Evolutionary conservation across 2,113 vertebrate species (phyloP), one percentile per base, ranked within the genome.

Genomic region (Octodon degus): DNA sequence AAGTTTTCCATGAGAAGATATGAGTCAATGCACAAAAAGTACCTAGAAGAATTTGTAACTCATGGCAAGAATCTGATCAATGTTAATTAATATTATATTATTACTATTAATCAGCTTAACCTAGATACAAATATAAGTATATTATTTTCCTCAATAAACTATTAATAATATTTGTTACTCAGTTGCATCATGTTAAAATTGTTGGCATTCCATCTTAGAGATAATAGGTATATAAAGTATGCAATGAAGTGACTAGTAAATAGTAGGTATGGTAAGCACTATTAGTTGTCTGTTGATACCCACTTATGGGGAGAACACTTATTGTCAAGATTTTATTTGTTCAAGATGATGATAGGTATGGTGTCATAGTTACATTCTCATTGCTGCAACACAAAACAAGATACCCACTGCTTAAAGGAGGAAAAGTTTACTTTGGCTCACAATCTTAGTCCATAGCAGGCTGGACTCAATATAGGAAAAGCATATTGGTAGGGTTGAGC

Each of bases 71-170:
- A 89, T 74, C 85, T 68, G 83, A 68, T 4, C 60, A 74, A 58
- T 43, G n/a, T 68, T 89, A 58, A 86, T 68, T 86, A 55, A 17
- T 88, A 55, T 67, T 53, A 60, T 20, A 32, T 60, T 76, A 62
- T 84, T 90, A 37, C 22, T 65, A 34, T 93, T 85, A 86, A 55
- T 77, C 58, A 86, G 53, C 53, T 77, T 88, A 19, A 58, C 37
- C 53, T 88, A 13, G 34, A 84, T 88, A 74, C 22, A 91, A 90
- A 58, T 81, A 92, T 4, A 4, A 24, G 50, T 63, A 40, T n/a
- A 12, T 72, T 68, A 90, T 90, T 93, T 91, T 97, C 90, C 89
- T 86, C 14, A 32, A 6, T 13, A 95, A 88, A 37, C 88, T 91
- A 30, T 17, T 20, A 43, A 86, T 79, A 76, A 22, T 47, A 19